Evolutionary conservation across 2,113 vertebrate genomes (phyloP).

Genomic region (Odobenus rosmarus): DNA sequence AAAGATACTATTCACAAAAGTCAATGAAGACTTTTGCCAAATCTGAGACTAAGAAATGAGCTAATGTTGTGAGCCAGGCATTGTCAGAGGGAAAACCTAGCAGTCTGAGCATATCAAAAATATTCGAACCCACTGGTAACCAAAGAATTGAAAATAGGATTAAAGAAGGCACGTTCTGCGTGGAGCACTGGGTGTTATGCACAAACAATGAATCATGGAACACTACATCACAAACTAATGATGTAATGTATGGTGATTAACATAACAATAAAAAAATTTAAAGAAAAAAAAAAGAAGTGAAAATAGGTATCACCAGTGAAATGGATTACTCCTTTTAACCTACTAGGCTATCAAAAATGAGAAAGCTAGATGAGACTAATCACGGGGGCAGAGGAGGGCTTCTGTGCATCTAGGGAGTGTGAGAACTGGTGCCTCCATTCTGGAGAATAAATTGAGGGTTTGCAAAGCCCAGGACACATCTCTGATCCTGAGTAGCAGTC

Average conservation of each 20-base stretch:
- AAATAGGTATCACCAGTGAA: neutral
- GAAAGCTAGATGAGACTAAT: neutral
- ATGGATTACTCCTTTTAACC: neutral
- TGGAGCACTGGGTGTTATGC: too few species aligned
- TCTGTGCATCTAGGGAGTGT: neutral
- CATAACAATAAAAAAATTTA: too few species aligned
- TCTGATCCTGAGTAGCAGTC: neutral
- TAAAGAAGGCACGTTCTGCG: too few species aligned
- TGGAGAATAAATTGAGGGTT: neutral
- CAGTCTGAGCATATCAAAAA: neutral
- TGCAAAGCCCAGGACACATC: neutral
- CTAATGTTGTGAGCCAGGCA: neutral
- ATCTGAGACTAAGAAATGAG: neutral
- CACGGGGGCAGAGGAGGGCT: neutral
- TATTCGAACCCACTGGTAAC: neutral
- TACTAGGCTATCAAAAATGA: neutral
- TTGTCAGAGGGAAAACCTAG: neutral
- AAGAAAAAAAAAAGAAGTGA: neutral
- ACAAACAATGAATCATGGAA: too few species aligned
- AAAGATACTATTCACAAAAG: neutral
- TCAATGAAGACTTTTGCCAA: neutral
- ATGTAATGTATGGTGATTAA: too few species aligned
- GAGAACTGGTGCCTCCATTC: neutral
- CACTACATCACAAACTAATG: too few species aligned
- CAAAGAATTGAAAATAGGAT: neutral